These are phyloP conservation scores for Urechis unicinctus DNA, from an alignment of 2,888 invertebrate species.

Conservation along the genomic window DNA sequence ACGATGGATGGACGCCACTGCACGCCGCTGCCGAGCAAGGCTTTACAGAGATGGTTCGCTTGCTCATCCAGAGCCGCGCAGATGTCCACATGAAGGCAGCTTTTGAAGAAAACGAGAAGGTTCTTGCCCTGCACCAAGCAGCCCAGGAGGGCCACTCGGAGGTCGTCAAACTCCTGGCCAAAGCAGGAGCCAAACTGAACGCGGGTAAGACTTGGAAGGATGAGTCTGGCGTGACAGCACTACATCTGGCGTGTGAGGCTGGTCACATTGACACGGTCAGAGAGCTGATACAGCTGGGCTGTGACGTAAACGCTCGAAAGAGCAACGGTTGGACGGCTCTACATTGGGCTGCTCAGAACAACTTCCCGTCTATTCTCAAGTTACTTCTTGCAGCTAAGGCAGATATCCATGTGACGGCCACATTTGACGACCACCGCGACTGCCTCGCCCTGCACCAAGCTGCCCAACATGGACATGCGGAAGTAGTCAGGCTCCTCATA, in stretches of 20 bases:
- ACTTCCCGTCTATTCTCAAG: slow-evolving; percentile 12
- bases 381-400: slow-evolving; percentile 12
- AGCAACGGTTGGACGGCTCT: slow-evolving; percentile 22
- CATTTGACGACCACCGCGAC: slow-evolving; percentile 15
- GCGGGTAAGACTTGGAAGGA: slow-evolving; percentile 18
- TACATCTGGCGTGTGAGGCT: slow-evolving; percentile 19
- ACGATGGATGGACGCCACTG: slow-evolving; percentile 26
- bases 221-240: slow-evolving; percentile 17
- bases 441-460: slow-evolving; percentile 21
- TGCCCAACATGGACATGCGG: slow-evolving; percentile 18
- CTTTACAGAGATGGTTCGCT: slow-evolving; percentile 8
- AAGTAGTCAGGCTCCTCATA: slow-evolving; percentile 14
- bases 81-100: slow-evolving; percentile 9
- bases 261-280: slow-evolving; percentile 15
- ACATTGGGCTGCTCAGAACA: slow-evolving; percentile 21
- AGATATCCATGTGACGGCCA: slow-evolving; percentile 11
- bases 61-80: slow-evolving; percentile 11
- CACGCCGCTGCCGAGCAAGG: slow-evolving; percentile 25
- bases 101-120: slow-evolving; percentile 18
- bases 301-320: slow-evolving; percentile 17
- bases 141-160: slow-evolving; percentile 20
- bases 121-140: slow-evolving; percentile 19
- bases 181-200: slow-evolving; percentile 13
- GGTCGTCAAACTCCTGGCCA: slow-evolving; percentile 11
- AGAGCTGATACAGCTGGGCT: slow-evolving; percentile 11